These are phyloP conservation scores for Aphrophora alni DNA, from an alignment of 2,888 invertebrate genomes.

Conservation along the genomic window DNA sequence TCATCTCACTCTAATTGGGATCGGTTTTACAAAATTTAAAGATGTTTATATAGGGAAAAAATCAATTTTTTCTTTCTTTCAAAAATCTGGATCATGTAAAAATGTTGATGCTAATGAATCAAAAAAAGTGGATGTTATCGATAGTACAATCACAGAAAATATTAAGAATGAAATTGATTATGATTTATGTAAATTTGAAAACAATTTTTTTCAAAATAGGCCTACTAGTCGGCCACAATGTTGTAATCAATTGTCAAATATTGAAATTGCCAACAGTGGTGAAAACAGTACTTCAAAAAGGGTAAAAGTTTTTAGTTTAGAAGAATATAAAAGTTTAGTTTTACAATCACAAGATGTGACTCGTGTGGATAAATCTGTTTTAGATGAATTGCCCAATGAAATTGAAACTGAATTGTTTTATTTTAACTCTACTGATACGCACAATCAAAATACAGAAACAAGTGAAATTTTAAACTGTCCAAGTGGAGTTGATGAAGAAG, in stretches of 20 bases:
- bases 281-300: slow-evolving; percentile 15
- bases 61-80: slow-evolving; percentile 6
- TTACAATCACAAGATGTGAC: background rate
- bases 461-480: slow-evolving; percentile 10
- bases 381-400: slow-evolving; percentile 29
- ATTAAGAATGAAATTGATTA: background rate
- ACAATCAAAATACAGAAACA: background rate
- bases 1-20: slow-evolving; percentile 29
- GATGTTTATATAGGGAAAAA: slow-evolving; percentile 28
- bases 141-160: background rate
- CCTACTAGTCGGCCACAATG: no score
- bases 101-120: background rate
- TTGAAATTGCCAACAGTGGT: background rate
- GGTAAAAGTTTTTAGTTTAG: background rate
- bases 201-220: background rate
- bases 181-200: background rate
- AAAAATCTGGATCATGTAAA: background rate
- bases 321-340: background rate
- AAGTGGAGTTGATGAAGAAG: slow-evolving; percentile 13
- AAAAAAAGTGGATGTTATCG: background rate
- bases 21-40: slow-evolving; percentile 36
- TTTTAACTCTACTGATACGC: background rate
- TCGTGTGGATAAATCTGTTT: slow-evolving; percentile 21
- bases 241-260: background rate
- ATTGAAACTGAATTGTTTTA: slow-evolving; percentile 29